Evolutionary conservation across 2,888 invertebrate genomes (phyloP).

Genomic region (Therioaphis trifolii): DNA sequence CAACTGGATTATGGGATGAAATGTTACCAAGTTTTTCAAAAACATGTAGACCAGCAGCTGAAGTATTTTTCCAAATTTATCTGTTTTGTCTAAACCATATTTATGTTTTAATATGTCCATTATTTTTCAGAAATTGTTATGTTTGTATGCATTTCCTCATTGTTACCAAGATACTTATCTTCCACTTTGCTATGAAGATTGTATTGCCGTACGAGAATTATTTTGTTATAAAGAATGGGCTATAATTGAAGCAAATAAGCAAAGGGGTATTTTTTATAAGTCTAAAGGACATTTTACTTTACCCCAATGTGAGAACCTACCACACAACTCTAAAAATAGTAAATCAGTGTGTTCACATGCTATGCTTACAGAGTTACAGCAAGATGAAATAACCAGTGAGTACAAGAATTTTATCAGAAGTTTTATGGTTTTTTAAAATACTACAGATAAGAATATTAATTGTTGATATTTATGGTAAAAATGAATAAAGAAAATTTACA

Average conservation of each 20-base stretch:
- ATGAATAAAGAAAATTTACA: too few relatives aligned
- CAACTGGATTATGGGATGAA: constrained; percentile 86
- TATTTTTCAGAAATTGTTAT: constrained; percentile 79
- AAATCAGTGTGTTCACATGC: constrained; percentile 82
- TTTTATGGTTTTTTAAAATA: too few relatives aligned
- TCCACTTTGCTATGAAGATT: constrained; percentile 92
- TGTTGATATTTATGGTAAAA: too few relatives aligned
- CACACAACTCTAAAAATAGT: constrained; percentile 71
- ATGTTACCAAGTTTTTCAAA: constrained; percentile 82
- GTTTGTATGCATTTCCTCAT: constrained; percentile 91
- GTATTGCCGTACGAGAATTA: constrained; percentile 87
- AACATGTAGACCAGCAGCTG: constrained; percentile 87
- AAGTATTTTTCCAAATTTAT: constrained; percentile 71
- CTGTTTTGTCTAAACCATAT: not conserved
- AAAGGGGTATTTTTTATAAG: constrained; percentile 80
- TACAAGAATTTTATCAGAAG: too few relatives aligned
- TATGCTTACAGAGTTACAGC: constrained; percentile 84
- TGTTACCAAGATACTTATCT: constrained; percentile 80
- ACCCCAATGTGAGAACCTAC: constrained; percentile 86
- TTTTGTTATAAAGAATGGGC: constrained; percentile 96
- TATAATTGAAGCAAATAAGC: constrained; percentile 87
- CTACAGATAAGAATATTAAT: too few relatives aligned
- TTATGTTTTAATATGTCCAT: not conserved
- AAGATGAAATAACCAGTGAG: constrained; percentile 84
- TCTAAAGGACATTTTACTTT: constrained; percentile 87